Percentiles rank a stretch among this genome's conserved stretches.
Conservation (phyloP, 64 coral and sea anemone species). For the Actinia tenebrosa region DNA sequence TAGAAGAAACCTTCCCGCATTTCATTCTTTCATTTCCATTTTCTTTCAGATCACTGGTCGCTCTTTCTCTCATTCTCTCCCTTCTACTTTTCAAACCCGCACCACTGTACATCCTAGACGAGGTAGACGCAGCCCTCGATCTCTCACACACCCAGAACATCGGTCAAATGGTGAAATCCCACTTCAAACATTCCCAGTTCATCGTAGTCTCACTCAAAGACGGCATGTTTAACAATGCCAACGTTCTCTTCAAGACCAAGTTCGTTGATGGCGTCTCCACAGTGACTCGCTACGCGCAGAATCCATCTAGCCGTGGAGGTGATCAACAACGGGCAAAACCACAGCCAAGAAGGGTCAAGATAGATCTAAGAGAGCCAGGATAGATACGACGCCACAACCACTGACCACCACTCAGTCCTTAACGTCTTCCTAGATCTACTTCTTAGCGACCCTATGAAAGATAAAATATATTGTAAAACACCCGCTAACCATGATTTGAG, state of each 20-base stretch:
- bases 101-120: conserved; percentile 95
- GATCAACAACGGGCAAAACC: conserved; percentile 40
- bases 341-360: conserved; percentile 65
- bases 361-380: conserved; percentile 50
- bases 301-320: conserved; percentile 46
- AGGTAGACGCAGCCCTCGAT: conserved; percentile 92
- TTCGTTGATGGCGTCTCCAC: conserved; percentile 98
- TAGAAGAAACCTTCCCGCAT: too few relatives aligned
- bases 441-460: too few relatives aligned
- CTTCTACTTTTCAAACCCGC: conserved; percentile 96
- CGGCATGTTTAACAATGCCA: conserved; percentile 99
- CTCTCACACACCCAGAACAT: conserved; percentile 97
- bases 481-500: too few relatives aligned
- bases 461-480: too few relatives aligned
- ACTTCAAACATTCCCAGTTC: conserved; percentile 98
- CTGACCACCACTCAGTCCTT: conserved; percentile 9
- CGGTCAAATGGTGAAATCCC: conserved; percentile 87
- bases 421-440: neutral
- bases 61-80: conserved; percentile 89
- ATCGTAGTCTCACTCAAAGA: conserved; percentile 96
- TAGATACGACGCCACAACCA: conserved; percentile 60
- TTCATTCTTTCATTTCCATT: neutral
- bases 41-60: conserved; percentile 73
- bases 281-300: conserved; percentile 89
- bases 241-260: conserved; percentile 96